Conservation (phyloP, 2,888 invertebrate species). For the Eledone cirrhosa region DNA sequence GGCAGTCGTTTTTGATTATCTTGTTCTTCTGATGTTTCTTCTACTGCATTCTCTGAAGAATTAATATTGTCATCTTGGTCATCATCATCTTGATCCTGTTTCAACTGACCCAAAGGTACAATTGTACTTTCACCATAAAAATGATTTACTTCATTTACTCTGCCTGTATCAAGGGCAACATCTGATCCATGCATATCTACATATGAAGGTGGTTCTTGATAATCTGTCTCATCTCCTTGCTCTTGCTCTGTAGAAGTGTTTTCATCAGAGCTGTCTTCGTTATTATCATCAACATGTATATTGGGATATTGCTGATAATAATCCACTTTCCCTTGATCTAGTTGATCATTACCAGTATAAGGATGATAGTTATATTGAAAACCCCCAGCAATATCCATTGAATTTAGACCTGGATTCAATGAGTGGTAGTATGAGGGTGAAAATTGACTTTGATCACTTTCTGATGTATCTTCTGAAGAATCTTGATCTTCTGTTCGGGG, state of each 20-base stretch:
- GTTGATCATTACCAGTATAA: not conserved
- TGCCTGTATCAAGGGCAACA: not conserved
- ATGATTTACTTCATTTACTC: not conserved
- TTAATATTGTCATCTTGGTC: not conserved
- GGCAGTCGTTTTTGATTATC: not conserved
- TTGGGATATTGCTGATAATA: conserved; percentile 14
- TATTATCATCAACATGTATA: not conserved
- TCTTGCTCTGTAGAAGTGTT: conserved; percentile 10
- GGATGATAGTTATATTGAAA: conserved; percentile 7
- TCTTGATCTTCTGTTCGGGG: not conserved
- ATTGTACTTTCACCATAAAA: conserved; percentile 16
- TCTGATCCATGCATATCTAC: conserved; percentile 3
- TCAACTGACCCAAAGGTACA: too few species aligned
- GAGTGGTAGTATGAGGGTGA: not conserved
- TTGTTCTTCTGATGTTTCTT: not conserved
- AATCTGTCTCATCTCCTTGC: not conserved
- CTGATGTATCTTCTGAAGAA: not conserved
- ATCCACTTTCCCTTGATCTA: not conserved
- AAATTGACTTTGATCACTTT: not conserved
- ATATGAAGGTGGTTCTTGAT: not conserved
- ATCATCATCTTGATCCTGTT: conserved; percentile 3
- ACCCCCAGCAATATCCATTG: not conserved
- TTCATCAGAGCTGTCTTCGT: not conserved
- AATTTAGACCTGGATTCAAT: not conserved
- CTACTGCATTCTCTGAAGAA: not conserved